These are phyloP conservation scores for Picus viridis DNA, from an alignment of 2,797 vertebrate species.

Conservation along the genomic window DNA sequence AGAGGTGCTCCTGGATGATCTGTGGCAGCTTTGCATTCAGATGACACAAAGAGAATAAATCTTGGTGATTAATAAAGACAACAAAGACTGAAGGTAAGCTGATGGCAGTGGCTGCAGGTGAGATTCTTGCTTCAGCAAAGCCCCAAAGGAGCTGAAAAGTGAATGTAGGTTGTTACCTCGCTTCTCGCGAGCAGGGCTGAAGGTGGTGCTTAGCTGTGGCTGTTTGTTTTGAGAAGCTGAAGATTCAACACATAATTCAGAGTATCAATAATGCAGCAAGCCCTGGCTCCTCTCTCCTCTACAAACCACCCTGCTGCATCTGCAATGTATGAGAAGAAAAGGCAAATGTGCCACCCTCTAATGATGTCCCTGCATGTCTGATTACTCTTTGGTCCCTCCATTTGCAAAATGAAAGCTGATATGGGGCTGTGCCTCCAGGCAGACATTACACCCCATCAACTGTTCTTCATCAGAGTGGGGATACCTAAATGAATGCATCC, in stretches of 20 bases:
- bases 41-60: constrained; percentile 36
- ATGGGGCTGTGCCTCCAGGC: constrained; percentile 8
- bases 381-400: constrained; percentile 28
- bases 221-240: constrained; percentile 38
- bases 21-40: constrained; percentile 21
- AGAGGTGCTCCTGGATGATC: background rate
- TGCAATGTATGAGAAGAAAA: constrained; percentile 59
- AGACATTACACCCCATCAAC: constrained; percentile 21
- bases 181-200: background rate
- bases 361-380: constrained; percentile 11
- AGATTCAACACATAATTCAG: constrained; percentile 24
- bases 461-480: background rate
- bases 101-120: constrained; percentile 51
- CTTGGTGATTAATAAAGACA: constrained; percentile 54
- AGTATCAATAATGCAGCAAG: constrained; percentile 46
- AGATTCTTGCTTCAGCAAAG: constrained; percentile 42
- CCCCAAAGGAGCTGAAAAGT: constrained; percentile 36
- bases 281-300: background rate
- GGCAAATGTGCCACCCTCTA: constrained; percentile 18
- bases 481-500: constrained; percentile 9
- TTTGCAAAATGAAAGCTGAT: constrained; percentile 49
- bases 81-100: constrained; percentile 66
- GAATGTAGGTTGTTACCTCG: constrained; percentile 2
- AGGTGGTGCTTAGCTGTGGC: background rate
- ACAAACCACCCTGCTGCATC: constrained; percentile 13